phyloP scores from a whole-genome alignment of 2,797 vertebrate genomes.

The Chloroceryle inda region DNA sequence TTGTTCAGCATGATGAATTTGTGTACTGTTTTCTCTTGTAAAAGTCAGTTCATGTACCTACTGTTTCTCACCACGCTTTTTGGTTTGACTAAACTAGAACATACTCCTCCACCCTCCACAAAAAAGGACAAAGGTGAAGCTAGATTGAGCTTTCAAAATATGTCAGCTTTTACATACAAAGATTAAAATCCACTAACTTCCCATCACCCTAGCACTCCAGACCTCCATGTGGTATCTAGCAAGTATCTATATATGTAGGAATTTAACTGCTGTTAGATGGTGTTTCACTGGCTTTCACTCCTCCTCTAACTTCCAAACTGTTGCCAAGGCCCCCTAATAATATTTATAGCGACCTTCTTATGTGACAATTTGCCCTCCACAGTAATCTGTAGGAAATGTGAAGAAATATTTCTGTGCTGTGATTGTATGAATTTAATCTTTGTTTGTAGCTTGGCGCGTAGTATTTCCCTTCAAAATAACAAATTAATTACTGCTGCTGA shows the following conservation, averaged over 20 bases:
- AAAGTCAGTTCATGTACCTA: background rate
- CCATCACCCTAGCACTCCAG: background rate
- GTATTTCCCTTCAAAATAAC: conserved; percentile 15
- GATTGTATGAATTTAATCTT: background rate
- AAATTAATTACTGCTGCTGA: conserved; percentile 15
- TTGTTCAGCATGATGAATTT: background rate
- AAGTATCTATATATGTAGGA: background rate
- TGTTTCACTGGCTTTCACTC: background rate
- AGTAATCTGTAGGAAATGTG: background rate
- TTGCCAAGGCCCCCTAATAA: background rate
- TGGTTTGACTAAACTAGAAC: background rate
- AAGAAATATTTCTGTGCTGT: background rate
- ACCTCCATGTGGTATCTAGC: fast-evolving
- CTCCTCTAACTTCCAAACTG: background rate
- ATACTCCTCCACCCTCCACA: too few species aligned
- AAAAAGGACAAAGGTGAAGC: background rate
- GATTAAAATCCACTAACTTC: background rate
- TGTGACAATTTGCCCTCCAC: background rate
- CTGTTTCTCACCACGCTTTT: background rate
- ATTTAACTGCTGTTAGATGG: background rate
- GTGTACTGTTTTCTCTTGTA: background rate
- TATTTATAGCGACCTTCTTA: background rate
- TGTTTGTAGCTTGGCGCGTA: background rate
- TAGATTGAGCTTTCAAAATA: background rate
- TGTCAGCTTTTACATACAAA: background rate